These are phyloP conservation scores for Tubulanus polymorphus DNA, from an alignment of 2,888 invertebrate genomes.

Conservation along the genomic window DNA sequence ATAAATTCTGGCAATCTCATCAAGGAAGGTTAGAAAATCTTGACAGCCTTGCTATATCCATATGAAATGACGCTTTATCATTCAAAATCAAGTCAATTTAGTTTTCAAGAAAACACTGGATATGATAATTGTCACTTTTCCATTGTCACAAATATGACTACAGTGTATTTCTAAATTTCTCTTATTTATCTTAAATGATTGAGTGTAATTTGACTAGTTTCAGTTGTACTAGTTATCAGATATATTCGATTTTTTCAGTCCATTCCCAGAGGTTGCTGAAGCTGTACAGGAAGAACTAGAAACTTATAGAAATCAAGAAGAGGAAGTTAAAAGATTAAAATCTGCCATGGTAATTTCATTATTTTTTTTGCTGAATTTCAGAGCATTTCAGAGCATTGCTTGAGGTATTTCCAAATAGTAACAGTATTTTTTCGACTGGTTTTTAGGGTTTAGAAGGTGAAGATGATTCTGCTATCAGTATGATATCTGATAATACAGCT, in stretches of 20 bases:
- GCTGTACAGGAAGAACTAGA: constrained; percentile 98
- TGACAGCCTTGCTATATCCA: constrained; percentile 6
- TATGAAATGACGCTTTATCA: too few species aligned
- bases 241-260: constrained; percentile 49
- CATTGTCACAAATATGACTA: too few species aligned
- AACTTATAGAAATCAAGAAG: constrained; percentile 87
- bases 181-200: too few species aligned
- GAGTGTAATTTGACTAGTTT: too few species aligned
- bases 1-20: constrained; percentile 88
- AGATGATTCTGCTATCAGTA: constrained; percentile 66
- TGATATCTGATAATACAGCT: constrained; percentile 64
- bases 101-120: too few species aligned
- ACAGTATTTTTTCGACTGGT: neutral
- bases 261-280: constrained; percentile 78
- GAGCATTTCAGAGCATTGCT: neutral
- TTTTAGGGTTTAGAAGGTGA: constrained; percentile 76
- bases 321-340: constrained; percentile 93
- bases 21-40: constrained; percentile 66
- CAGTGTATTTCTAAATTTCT: too few species aligned
- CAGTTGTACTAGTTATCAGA: too few species aligned
- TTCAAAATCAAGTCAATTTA: too few species aligned
- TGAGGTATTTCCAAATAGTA: neutral
- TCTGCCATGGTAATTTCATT: constrained; percentile 72
- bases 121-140: too few species aligned
- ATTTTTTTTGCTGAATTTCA: neutral